phyloP scores from a whole-genome alignment of 2,888 invertebrate genomes.

The Clusia tigrina region DNA sequence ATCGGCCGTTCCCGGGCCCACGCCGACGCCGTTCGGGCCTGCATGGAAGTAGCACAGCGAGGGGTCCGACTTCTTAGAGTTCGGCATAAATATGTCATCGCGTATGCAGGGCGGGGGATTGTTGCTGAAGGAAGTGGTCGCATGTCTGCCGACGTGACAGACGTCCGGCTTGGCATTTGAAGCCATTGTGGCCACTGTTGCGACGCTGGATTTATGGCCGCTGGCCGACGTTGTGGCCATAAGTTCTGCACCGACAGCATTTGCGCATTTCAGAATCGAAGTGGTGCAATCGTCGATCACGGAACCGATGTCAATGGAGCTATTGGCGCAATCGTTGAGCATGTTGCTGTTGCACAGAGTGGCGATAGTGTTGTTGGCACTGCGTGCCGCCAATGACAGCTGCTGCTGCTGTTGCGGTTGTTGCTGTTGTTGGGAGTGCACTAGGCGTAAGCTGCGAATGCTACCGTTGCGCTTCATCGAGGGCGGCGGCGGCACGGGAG shows the following conservation, averaged over 20 bases:
- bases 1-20: conserved; percentile 15
- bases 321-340: conserved; percentile 50
- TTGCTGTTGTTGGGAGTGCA: conserved; percentile 48
- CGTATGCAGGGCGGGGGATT: conserved; percentile 48
- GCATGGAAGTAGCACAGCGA: conserved; percentile 51
- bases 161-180: conserved; percentile 47
- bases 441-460: conserved; percentile 52
- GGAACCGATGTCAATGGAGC: conserved; percentile 42
- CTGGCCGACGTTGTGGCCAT: conserved; percentile 33
- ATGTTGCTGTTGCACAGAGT: conserved; percentile 51
- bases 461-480: conserved; percentile 58
- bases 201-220: conserved; percentile 22
- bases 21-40: conserved; percentile 16
- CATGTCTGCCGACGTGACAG: conserved; percentile 36
- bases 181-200: conserved; percentile 37
- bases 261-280: conserved; percentile 61
- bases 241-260: conserved; percentile 45
- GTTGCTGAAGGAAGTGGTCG: conserved; percentile 35
- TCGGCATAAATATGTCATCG: conserved; percentile 55
- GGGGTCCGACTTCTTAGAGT: conserved; percentile 54
- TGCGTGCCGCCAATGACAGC: conserved; percentile 33
- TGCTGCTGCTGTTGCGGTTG: conserved; percentile 34
- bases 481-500: conserved; percentile 63
- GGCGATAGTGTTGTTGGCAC: conserved; percentile 39
- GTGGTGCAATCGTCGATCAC: conserved; percentile 62